Base-by-base conservation (phyloP, 2,888 invertebrate genomes). In the Ceramica pisi region DNA sequence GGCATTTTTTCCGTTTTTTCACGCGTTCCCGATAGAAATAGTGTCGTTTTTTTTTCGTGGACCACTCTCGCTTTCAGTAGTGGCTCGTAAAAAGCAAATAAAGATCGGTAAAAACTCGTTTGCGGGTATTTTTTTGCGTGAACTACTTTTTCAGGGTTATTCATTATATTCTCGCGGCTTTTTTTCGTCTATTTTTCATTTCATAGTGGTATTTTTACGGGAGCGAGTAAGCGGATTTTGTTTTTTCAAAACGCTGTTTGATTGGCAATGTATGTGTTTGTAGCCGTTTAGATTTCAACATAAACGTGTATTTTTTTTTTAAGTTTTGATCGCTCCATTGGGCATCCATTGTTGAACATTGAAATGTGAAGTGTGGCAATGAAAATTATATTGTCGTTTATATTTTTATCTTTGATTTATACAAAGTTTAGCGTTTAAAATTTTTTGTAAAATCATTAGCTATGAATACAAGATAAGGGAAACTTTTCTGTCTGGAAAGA, bases 41-140 rank as follows among this genome's bases (percentile, higher is more conserved):
- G 95, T 95, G 95, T 93, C 93, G 94, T 92, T 91, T 93, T 94
- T 94, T 94, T 94, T 94, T 92, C 67, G 67, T 80, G 60, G 87
- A 80, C 89, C 89, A 92, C 94, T 94, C 90, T 94, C 95, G 87
- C 90, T 95, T 93, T 95, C 87, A 75, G 85, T 92, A 91, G 93
- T 92, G 90, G 92, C 92, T 92, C 93, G 93, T 92, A 92, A 94
- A 93, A 94, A 92, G 93, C 94, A 94, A 95, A 95, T 94, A 95
- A 94, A 94, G 92, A 94, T 94, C 87, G 91, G 91, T 90, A 85
- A 86, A 92, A 94, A 94, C 93, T 90, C 86, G 90, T 91, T 89
- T 90, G 89, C 87, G 91, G 88, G 88, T 71, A 75, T 83, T 92
- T 94, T 94, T 93, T 92, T 88, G 89, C 78, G 78, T 78, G 88